phyloP scores from a whole-genome alignment of 2,888 invertebrate species.

The Diabrotica balteata region DNA sequence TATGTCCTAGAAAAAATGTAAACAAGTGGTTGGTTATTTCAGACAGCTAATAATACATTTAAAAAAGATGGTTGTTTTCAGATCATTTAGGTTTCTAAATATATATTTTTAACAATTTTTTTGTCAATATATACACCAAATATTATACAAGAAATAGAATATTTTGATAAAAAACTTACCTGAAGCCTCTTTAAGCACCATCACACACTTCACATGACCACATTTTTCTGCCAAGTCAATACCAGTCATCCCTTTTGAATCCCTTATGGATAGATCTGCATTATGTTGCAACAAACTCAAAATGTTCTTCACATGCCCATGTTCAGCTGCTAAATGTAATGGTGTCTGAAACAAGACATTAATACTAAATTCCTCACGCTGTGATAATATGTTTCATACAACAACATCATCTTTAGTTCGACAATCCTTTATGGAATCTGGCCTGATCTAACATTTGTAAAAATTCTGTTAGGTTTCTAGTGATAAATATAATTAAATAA shows the following conservation, averaged over 20 bases:
- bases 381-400: no score
- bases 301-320: constrained; percentile 78
- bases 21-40: no score
- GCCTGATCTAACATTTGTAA: no score
- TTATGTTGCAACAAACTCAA: constrained; percentile 71
- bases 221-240: constrained; percentile 75
- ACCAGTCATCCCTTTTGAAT: constrained; percentile 75
- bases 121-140: background rate
- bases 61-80: no score
- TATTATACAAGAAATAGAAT: background rate
- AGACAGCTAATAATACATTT: no score
- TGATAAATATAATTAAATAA: no score
- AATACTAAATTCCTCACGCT: background rate
- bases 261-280: constrained; percentile 69
- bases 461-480: no score
- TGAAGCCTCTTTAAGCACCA: constrained; percentile 69
- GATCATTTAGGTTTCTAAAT: no score
- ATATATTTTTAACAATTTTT: no score
- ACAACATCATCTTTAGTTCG: no score
- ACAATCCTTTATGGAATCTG: no score
- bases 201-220: constrained; percentile 71
- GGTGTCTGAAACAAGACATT: constrained; percentile 69
- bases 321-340: constrained; percentile 81
- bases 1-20: no score
- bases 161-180: constrained; percentile 59